Conservation (phyloP, 2,113 vertebrate species). For the Microtus montanus region DNA sequence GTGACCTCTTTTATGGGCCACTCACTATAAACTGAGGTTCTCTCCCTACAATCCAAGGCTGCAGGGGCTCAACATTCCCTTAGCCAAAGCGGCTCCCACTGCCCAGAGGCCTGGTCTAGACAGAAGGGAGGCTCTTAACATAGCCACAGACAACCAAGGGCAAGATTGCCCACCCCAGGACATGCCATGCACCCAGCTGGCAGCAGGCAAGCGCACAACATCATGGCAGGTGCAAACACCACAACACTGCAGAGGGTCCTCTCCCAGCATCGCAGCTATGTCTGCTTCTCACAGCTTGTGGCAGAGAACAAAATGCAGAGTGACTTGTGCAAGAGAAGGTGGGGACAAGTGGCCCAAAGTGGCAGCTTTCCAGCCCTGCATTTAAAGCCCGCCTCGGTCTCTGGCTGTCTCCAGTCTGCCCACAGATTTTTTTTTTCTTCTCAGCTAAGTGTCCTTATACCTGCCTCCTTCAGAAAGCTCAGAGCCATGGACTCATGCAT, state of each 20-base stretch:
- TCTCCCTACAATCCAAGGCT: neutral
- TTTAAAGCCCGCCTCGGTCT: fast-evolving
- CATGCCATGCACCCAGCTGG: fast-evolving
- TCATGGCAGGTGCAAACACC: fast-evolving
- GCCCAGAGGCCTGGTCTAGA: neutral
- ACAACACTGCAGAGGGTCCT: too few species aligned
- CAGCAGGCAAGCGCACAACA: neutral
- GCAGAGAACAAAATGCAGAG: neutral
- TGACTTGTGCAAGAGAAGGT: neutral
- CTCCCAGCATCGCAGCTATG: fast-evolving
- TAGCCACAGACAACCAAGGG: neutral
- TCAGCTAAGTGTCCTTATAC: neutral
- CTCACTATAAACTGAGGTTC: neutral
- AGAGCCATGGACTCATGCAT: fast-evolving
- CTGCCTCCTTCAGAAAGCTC: neutral
- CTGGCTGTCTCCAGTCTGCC: neutral
- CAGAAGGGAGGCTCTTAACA: neutral
- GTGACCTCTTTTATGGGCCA: neutral
- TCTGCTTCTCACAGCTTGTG: neutral
- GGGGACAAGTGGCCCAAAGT: neutral
- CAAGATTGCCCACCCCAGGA: neutral
- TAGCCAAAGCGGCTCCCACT: neutral
- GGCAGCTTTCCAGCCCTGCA: neutral
- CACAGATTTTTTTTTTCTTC: neutral
- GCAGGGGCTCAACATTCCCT: neutral